Percentiles rank a stretch among this genome's conserved stretches.
Conservation (phyloP, 2,797 vertebrate genomes). For the Sebastolobus altivelis region DNA sequence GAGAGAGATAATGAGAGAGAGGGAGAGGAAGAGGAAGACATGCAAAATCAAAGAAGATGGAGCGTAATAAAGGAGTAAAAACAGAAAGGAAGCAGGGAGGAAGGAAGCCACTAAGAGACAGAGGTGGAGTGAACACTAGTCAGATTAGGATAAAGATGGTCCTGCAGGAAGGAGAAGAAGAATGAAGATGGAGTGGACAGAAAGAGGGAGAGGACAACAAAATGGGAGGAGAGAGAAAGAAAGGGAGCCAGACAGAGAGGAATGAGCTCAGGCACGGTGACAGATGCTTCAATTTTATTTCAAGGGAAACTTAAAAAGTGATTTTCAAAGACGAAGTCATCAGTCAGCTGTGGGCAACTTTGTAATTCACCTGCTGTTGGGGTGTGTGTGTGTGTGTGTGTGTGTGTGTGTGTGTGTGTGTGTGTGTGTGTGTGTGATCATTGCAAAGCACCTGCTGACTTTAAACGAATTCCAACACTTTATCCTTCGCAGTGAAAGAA, state of each 20-base stretch:
- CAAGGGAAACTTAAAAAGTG: conserved; percentile 14
- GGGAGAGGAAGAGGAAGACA: neutral
- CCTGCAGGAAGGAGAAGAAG: conserved; percentile 6
- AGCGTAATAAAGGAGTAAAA: neutral
- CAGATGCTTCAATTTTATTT: conserved; percentile 24
- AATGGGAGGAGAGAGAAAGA: neutral
- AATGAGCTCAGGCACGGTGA: neutral
- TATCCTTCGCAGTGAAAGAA: neutral
- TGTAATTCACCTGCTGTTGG: neutral
- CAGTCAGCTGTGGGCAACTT: conserved; percentile 2
- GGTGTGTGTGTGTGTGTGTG: conserved; percentile 3
- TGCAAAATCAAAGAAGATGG: conserved; percentile 9
- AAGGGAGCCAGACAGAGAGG: neutral
- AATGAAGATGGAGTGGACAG: neutral
- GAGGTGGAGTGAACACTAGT: neutral
- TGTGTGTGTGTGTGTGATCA: neutral
- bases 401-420: neutral
- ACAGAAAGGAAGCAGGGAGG: neutral
- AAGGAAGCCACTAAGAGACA: neutral
- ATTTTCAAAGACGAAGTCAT: conserved; percentile 35
- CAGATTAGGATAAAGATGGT: neutral
- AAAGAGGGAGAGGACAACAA: neutral
- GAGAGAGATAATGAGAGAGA: conserved; percentile 6
- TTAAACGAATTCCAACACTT: neutral
- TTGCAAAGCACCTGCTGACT: neutral